Percentiles rank a stretch among this genome's conserved stretches.
Evolutionary conservation across 53 echinoderm and acorn worm genomes (phyloP).

Genomic region (Crossaster papposus): DNA sequence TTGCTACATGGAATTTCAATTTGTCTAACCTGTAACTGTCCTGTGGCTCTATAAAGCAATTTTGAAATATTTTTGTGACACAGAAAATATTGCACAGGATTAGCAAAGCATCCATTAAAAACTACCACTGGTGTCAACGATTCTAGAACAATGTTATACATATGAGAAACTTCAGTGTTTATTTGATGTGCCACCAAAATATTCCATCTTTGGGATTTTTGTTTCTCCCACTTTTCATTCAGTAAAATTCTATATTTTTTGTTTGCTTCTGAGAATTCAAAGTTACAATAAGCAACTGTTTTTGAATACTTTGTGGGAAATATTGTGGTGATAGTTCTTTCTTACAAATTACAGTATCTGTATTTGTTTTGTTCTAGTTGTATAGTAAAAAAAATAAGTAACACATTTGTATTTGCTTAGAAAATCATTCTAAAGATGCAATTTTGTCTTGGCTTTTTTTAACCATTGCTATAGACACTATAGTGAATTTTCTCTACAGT

Average conservation of each 20-base stretch:
- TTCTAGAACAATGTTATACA: not conserved
- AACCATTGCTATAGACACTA: too few species aligned
- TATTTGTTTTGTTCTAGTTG: not conserved
- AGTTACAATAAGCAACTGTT: not conserved
- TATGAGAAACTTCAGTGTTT: not conserved
- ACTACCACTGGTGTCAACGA: not conserved
- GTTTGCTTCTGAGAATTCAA: not conserved
- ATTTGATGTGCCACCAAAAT: not conserved
- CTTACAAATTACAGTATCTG: not conserved
- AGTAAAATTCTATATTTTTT: not conserved
- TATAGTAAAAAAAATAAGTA: not conserved
- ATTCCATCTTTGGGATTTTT: not conserved
- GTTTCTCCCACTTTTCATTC: not conserved
- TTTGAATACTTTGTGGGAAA: not conserved
- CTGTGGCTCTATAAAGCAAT: not conserved
- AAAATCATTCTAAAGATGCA: too few species aligned
- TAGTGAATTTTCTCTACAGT: not conserved
- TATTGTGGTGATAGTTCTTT: not conserved
- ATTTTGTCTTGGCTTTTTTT: too few species aligned
- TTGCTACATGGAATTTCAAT: not conserved
- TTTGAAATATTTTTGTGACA: conserved; percentile 2
- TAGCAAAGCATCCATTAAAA: not conserved
- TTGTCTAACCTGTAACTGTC: not conserved
- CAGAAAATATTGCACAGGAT: not conserved
- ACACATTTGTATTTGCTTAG: too few species aligned